phyloP scores from a whole-genome alignment of 2,888 invertebrate species.

The Rhagium mordax region DNA sequence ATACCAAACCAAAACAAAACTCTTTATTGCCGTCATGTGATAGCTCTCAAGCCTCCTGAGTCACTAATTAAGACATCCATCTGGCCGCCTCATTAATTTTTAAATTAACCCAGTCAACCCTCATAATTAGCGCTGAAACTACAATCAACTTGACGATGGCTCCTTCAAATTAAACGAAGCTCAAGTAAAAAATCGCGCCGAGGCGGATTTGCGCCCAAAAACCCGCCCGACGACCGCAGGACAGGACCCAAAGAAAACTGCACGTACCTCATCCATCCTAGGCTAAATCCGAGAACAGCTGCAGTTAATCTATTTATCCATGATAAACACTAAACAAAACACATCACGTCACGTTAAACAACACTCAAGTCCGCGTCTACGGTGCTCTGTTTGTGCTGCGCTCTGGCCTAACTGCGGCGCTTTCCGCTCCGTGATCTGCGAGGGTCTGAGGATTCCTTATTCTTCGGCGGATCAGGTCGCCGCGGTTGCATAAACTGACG shows the following conservation, averaged over 20 bases:
- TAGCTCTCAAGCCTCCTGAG: conserved; percentile 15
- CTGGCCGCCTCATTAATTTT: conserved; percentile 19
- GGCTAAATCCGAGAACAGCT: conserved; percentile 33
- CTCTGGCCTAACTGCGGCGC: conserved; percentile 19
- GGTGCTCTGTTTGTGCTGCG: conserved; percentile 20
- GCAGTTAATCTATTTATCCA: conserved; percentile 39
- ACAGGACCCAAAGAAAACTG: conserved; percentile 6
- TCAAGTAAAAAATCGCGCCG: conserved; percentile 1
- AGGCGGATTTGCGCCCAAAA: neutral
- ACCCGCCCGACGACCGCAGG: neutral
- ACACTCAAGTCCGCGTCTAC: conserved; percentile 16
- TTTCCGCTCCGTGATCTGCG: conserved; percentile 35
- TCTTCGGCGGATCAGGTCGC: conserved; percentile 41
- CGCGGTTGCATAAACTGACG: conserved; percentile 59
- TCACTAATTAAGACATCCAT: conserved; percentile 33
- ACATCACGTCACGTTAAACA: conserved; percentile 25
- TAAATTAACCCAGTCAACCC: conserved; percentile 28
- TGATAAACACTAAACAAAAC: conserved; percentile 41
- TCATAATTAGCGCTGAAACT: conserved; percentile 13
- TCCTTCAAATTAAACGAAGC: neutral
- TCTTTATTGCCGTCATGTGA: neutral
- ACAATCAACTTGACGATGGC: conserved; percentile 20
- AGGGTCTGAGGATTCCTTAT: conserved; percentile 38
- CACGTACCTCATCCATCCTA: conserved; percentile 42
- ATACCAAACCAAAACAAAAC: neutral